These are phyloP conservation scores for Cepphus grylle DNA, from an alignment of 2,113 vertebrate genomes.

Conservation along the genomic window DNA sequence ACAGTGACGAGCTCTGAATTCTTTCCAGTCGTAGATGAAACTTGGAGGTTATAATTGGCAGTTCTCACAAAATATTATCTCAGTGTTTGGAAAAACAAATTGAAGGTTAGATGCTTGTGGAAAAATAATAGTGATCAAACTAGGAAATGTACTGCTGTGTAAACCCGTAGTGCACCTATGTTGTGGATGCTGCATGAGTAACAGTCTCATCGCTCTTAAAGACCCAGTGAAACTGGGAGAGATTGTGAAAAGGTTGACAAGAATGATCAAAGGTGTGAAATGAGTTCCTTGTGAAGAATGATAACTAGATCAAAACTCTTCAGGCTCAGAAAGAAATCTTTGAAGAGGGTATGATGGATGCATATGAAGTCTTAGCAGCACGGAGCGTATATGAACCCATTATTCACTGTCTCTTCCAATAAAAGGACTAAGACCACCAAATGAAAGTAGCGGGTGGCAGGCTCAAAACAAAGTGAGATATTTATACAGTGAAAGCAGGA, in stretches of 20 bases:
- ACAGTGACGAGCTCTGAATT: not conserved
- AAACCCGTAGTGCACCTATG: fast-evolving
- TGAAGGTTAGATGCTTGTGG: not conserved
- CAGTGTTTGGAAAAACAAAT: not conserved
- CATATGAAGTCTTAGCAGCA: not conserved
- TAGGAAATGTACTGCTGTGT: not conserved
- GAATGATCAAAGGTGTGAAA: not conserved
- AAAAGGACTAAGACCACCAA: not conserved
- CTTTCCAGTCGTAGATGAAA: not conserved
- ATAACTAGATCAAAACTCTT: not conserved
- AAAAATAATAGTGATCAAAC: not conserved
- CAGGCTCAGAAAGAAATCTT: not conserved
- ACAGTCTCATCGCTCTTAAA: fast-evolving
- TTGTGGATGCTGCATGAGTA: not conserved
- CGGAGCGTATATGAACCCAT: fast-evolving
- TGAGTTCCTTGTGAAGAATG: not conserved
- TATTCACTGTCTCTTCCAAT: not conserved
- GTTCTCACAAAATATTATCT: not conserved
- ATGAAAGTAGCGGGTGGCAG: not conserved
- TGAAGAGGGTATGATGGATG: not conserved
- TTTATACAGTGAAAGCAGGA: not conserved
- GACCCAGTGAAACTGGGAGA: not conserved
- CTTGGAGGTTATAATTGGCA: not conserved
- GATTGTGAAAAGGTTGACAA: not conserved
- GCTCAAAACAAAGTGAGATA: not conserved